Percentiles rank a stretch among this genome's conserved stretches.
Evolutionary conservation across 1,140 invertebrate species (phyloP).

Genomic region (Portunus trituberculatus): DNA sequence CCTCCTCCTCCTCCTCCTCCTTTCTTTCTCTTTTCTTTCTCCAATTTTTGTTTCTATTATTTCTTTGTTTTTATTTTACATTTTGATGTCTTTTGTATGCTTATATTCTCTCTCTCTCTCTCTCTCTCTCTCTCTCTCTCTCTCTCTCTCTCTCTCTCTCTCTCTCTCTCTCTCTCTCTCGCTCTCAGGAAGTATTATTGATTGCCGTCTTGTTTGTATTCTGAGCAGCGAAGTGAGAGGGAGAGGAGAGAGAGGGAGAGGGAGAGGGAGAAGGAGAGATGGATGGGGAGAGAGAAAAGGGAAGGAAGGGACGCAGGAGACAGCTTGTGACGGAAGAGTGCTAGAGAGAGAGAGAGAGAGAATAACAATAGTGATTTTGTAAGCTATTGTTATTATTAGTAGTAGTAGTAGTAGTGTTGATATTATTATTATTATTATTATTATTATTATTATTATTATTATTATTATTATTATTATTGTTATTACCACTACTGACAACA

Average conservation of each 20-base stretch:
- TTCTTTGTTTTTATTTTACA: too few species aligned
- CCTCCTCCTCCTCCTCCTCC: neutral
- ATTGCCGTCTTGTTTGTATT: neutral
- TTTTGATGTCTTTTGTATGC: too few species aligned
- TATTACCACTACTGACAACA: neutral
- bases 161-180: neutral
- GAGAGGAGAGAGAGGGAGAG: conserved; percentile 30
- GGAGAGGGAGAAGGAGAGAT: neutral
- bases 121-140: too few species aligned
- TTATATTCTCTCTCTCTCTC: too few species aligned
- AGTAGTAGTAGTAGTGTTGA: too few species aligned
- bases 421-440: neutral
- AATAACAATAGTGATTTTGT: neutral
- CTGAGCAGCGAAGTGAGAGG: neutral
- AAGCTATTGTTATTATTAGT: neutral
- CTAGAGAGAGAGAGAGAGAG: conserved; percentile 31
- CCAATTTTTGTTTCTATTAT: too few species aligned
- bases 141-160: conserved; percentile 54
- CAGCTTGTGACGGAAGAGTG: neutral
- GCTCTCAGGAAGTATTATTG: too few species aligned
- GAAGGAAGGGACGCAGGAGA: too few species aligned
- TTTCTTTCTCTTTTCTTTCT: neutral
- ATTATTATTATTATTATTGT: neutral
- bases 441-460: neutral
- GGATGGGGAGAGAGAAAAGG: neutral